Evolutionary conservation across 2,113 vertebrate species (phyloP).

Genomic region (Ictalurus punctatus): DNA sequence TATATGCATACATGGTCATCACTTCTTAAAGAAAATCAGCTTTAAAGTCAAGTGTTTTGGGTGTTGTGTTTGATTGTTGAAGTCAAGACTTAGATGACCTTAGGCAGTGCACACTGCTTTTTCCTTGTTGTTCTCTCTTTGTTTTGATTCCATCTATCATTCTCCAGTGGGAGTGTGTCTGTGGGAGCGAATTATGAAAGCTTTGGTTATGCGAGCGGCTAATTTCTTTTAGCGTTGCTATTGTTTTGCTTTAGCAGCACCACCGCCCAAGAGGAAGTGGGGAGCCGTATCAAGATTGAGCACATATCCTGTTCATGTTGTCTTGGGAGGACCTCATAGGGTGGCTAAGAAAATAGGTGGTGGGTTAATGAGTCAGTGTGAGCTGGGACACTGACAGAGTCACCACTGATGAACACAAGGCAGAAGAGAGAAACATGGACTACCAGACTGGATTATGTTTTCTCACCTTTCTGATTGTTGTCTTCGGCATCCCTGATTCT

Average conservation of each 20-base stretch:
- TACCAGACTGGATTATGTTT: conserved; percentile 50
- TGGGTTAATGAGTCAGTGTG: conserved; percentile 25
- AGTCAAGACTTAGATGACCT: conserved; percentile 8
- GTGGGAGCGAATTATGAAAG: conserved; percentile 21
- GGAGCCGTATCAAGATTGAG: conserved; percentile 53
- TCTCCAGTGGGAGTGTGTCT: conserved; percentile 25
- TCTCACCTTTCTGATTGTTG: conserved; percentile 42
- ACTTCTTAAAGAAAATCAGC: not conserved
- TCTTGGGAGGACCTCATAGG: conserved; percentile 57
- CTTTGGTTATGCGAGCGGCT: conserved; percentile 39
- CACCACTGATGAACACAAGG: not conserved
- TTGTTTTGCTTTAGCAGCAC: conserved; percentile 51
- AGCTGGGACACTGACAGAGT: not conserved
- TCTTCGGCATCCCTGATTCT: not conserved
- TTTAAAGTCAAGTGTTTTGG: conserved; percentile 6
- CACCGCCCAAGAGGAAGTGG: conserved; percentile 54
- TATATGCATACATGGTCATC: not conserved
- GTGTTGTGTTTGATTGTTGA: conserved; percentile 10
- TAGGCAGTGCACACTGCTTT: conserved; percentile 10
- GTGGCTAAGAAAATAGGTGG: conserved; percentile 52
- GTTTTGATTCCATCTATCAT: conserved; percentile 30
- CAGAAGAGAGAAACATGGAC: conserved; percentile 43
- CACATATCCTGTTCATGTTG: conserved; percentile 62
- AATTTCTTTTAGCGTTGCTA: conserved; percentile 39
- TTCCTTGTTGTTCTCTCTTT: not conserved